These are phyloP conservation scores for Phataginus tricuspis DNA, from an alignment of 2,797 vertebrate genomes.

Conservation along the genomic window DNA sequence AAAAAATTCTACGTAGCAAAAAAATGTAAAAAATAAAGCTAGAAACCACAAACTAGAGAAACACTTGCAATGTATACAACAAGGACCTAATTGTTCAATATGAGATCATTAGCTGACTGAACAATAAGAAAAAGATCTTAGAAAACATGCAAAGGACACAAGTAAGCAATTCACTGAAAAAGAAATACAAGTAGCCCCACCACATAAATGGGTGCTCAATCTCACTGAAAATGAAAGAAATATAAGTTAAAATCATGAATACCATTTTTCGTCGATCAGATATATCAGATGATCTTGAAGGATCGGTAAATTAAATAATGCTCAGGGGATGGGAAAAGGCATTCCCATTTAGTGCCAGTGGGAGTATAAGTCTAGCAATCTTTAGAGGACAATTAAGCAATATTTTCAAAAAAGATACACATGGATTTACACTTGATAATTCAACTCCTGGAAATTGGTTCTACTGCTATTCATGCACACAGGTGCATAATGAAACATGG, in stretches of 20 bases:
- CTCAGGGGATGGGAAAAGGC: background rate
- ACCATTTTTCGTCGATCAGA: background rate
- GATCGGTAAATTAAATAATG: background rate
- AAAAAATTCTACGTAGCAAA: background rate
- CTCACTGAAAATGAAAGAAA: background rate
- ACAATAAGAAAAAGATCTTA: background rate
- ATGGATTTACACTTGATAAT: background rate
- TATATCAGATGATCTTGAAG: background rate
- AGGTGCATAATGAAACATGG: background rate
- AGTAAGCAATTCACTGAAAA: background rate
- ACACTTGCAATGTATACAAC: background rate
- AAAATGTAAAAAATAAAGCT: background rate
- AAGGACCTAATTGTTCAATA: background rate
- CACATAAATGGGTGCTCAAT: background rate
- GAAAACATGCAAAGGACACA: background rate
- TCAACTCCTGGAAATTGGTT: background rate
- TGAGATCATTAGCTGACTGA: background rate
- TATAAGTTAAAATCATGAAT: conserved; percentile 11
- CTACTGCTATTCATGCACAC: background rate
- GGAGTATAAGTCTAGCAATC: background rate
- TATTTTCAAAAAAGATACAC: background rate
- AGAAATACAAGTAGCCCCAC: background rate
- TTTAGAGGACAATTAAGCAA: background rate
- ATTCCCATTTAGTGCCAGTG: background rate
- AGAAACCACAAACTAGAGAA: background rate